phyloP scores from a whole-genome alignment of 2,797 vertebrate genomes.

The Anguilla anguilla region DNA sequence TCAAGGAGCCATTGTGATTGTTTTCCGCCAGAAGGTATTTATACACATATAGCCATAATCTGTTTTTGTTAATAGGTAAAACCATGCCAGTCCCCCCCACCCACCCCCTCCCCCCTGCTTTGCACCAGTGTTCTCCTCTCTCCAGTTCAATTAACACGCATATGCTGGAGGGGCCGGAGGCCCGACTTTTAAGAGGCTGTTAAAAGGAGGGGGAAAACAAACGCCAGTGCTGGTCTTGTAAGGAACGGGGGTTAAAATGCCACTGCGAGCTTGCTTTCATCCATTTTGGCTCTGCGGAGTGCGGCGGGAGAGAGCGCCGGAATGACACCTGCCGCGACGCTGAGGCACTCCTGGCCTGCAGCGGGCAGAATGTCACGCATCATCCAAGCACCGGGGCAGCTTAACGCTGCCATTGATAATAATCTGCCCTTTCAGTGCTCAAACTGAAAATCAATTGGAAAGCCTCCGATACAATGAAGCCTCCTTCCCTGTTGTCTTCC shows the following conservation, averaged over 20 bases:
- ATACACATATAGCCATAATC: conserved; percentile 35
- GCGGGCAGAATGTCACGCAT: neutral
- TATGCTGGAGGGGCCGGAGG: neutral
- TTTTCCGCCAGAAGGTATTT: conserved; percentile 41
- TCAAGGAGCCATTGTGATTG: conserved; percentile 20
- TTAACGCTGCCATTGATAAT: neutral
- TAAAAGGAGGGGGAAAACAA: neutral
- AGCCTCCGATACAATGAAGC: neutral
- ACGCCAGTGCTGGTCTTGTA: neutral
- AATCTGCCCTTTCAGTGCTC: neutral
- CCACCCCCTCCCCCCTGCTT: neutral
- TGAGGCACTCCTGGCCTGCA: neutral
- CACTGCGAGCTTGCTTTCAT: neutral
- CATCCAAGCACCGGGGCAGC: neutral
- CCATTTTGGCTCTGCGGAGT: neutral
- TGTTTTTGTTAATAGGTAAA: conserved; percentile 31
- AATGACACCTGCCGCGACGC: neutral
- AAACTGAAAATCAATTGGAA: neutral
- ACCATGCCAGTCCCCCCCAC: conserved; percentile 7
- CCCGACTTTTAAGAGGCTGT: neutral
- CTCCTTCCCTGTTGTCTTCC: neutral
- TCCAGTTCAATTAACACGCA: conserved; percentile 18
- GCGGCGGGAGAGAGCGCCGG: neutral
- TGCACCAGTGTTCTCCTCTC: neutral
- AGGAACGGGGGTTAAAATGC: neutral